Evolutionary conservation across 2,113 vertebrate genomes (phyloP).

Genomic region (Pteruthius melanotis): DNA sequence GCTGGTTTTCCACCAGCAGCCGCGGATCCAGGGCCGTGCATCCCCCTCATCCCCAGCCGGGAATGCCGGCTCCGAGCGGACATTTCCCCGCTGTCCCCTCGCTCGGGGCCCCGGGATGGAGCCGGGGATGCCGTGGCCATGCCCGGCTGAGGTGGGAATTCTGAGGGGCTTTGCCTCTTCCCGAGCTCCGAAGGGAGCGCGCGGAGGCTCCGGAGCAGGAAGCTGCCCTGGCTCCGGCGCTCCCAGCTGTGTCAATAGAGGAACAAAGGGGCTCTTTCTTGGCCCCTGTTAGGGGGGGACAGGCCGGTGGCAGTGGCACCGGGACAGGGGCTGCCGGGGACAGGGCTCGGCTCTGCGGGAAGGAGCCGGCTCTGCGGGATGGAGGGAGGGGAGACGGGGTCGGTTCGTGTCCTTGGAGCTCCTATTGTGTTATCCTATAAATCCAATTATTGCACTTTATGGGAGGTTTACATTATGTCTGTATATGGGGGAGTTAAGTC

Average conservation of each 20-base stretch:
- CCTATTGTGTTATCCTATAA: rapidly evolving
- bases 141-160: neutral
- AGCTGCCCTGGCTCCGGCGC: neutral
- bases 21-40: rapidly evolving
- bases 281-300: neutral
- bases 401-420: rapidly evolving
- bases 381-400: neutral
- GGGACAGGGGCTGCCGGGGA: constrained; percentile 5
- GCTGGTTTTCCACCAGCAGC: neutral
- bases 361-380: neutral
- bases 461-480: rapidly evolving
- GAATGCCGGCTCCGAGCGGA: neutral
- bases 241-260: constrained; percentile 66
- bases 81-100: rapidly evolving
- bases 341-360: neutral
- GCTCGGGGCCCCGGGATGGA: rapidly evolving
- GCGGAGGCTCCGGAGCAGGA: neutral
- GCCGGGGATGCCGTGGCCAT: neutral
- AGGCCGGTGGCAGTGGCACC: neutral
- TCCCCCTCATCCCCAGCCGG: rapidly evolving
- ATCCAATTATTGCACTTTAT: rapidly evolving
- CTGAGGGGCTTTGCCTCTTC: neutral
- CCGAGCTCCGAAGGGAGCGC: neutral
- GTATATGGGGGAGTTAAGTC: too few species aligned
- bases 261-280: constrained; percentile 41